Base-by-base conservation (phyloP, 2,797 vertebrate genomes). In the Mareca strepera region DNA sequence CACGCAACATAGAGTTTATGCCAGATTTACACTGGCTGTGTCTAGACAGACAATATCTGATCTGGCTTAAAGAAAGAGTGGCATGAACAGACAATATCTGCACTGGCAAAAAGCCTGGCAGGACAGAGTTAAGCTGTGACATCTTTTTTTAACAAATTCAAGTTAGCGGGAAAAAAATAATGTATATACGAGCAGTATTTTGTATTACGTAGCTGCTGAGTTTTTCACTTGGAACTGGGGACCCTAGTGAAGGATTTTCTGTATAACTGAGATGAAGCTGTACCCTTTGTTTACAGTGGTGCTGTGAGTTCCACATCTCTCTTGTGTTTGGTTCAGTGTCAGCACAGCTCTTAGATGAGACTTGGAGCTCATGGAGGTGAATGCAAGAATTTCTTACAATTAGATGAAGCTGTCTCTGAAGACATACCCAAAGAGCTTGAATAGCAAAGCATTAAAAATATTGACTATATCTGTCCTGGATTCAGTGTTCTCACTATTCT, bases 31-130 rank as follows among this genome's bases (percentile, higher is more conserved):
- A 43, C 63, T 88, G 88, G 70, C 91, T 94, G 64, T 90, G 93
- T 96, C 96, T 96, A 95, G 95, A 96, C 94, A 94, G 88, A 94
- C 90, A 88, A 70, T 96, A 96, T 96, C 96, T 96, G 96, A 96
- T 96, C 88, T 96, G 96, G 94, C 88, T 94, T 94, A 96, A 93
- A 92, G 70, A 58, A 90, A 90, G 76, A 91, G 66, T 94, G 92
- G 93, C 94, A 95, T 83, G 93, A 96, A 84, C 90, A 94, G 94
- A 94, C 93, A 95, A 17, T 94, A 96, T 92, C 95, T 93, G 52
- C 16, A 15, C 81, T 92, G 90, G 88, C 88, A 92, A 85, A 95
- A 88, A 76, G 77, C 86, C 83, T 84, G 74, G 70, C 67, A 96
- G 72, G 90, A 84, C 46, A 70, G 70, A 94, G 59, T 96, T 94